Evolutionary conservation across 1,140 invertebrate genomes (phyloP).

Genomic region (Coenobita brevimanus): DNA sequence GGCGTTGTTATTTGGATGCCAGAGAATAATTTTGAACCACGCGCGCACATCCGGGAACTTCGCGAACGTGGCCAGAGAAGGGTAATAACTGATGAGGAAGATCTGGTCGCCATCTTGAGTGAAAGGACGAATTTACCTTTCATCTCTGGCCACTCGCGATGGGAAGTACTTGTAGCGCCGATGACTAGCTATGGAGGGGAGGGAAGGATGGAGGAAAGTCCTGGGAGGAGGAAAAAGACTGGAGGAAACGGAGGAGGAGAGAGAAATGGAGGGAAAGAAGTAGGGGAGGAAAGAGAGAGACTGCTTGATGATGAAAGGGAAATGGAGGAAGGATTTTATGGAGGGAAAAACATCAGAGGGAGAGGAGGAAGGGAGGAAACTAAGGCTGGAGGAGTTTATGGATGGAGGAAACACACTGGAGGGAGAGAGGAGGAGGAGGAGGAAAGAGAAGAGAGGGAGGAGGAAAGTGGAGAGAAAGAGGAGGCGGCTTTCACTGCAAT

Average conservation of each 20-base stretch:
- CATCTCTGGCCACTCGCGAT: constrained; percentile 25
- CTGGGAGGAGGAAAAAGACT: too few relatives aligned
- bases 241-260: too few relatives aligned
- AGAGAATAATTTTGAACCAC: constrained; percentile 37
- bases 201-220: neutral
- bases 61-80: neutral
- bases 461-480: neutral
- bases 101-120: constrained; percentile 6
- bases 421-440: too few relatives aligned
- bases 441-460: too few relatives aligned
- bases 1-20: constrained; percentile 49
- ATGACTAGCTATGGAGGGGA: neutral
- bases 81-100: constrained; percentile 18
- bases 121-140: constrained; percentile 30
- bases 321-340: too few relatives aligned
- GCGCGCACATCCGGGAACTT: constrained; percentile 38
- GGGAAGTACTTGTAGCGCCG: constrained; percentile 44
- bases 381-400: neutral
- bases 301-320: too few relatives aligned
- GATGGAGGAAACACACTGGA: neutral
- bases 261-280: too few relatives aligned
- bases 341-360: neutral
- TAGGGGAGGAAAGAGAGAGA: too few relatives aligned
- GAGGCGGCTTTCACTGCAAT: constrained; percentile 25
- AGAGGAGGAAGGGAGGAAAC: too few relatives aligned